A percentile compares a stretch with the other conserved stretches of the same genome.
Evolutionary conservation across 2,797 vertebrate species (phyloP).

Genomic region (Melanotaenia nigrans): DNA sequence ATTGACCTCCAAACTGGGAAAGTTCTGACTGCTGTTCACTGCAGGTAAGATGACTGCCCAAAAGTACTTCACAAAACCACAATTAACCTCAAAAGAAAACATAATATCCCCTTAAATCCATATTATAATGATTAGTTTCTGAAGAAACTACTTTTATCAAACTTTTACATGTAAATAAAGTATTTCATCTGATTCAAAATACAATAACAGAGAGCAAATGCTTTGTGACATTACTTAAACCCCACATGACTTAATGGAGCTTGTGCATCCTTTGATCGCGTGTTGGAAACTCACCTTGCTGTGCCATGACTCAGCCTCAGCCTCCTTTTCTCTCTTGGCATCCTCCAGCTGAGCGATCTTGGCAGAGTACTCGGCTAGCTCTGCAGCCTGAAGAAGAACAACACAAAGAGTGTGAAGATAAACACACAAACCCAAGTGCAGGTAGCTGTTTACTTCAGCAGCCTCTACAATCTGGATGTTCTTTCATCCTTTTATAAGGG

Average conservation of each 20-base stretch:
- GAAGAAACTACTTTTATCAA: not conserved
- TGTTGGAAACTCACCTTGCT: conserved; percentile 82
- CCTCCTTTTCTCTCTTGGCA: conserved; percentile 88
- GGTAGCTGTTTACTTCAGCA: not conserved
- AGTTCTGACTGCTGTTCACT: no score
- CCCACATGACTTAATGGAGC: not conserved
- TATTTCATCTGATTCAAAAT: not conserved
- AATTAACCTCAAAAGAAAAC: no score
- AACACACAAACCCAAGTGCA: conserved; percentile 4
- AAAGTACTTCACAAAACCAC: no score
- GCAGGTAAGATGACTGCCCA: not conserved
- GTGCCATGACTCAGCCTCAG: conserved; percentile 94
- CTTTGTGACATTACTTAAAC: conserved; percentile 8
- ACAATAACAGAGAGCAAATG: not conserved
- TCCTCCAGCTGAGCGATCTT: conserved; percentile 92
- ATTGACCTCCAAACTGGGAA: not conserved
- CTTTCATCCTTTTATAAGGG: conserved; percentile 18
- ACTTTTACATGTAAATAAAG: not conserved
- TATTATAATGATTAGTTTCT: no score
- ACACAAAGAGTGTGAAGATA: not conserved
- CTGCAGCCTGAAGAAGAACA: conserved; percentile 83
- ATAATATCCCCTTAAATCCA: no score
- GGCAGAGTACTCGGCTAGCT: conserved; percentile 91
- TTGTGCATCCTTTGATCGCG: not conserved
- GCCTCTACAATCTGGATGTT: not conserved